Conservation (phyloP, 2,888 invertebrate genomes). For the Physocephala rufipes region DNA sequence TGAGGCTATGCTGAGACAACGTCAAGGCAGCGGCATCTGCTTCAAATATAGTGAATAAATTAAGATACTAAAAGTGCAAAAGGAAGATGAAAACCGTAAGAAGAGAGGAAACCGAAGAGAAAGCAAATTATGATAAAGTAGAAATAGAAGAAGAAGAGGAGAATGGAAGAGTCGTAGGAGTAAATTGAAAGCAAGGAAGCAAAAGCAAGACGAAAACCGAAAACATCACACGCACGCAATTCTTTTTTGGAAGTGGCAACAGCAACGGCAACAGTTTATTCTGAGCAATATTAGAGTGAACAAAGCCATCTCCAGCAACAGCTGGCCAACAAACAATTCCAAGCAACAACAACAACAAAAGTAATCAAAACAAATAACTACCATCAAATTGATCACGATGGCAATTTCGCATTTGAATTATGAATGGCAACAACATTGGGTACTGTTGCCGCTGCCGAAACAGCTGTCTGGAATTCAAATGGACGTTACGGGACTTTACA, state of each 20-base stretch:
- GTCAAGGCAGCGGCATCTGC: not conserved
- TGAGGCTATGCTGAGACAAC: not conserved
- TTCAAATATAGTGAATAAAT: not conserved
- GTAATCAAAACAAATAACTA: not conserved
- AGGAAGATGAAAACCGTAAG: not conserved
- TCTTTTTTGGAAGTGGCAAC: not conserved
- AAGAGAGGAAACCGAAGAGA: not conserved
- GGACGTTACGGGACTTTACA: too few relatives aligned
- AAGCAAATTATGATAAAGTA: not conserved
- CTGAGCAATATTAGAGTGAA: not conserved
- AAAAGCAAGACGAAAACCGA: not conserved
- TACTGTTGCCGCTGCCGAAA: conserved; percentile 14
- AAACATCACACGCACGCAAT: not conserved
- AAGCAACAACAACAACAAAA: conserved; percentile 7
- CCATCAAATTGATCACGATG: conserved; percentile 28
- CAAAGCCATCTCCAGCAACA: not conserved
- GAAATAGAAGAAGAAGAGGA: not conserved
- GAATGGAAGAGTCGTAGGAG: not conserved
- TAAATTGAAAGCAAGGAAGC: not conserved
- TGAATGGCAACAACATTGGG: conserved; percentile 10
- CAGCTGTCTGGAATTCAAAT: not conserved
- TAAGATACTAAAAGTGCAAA: not conserved
- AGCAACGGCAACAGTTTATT: not conserved
- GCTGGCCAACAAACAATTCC: too few relatives aligned
- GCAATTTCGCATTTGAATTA: conserved; percentile 28